Conservation (phyloP, 2,797 vertebrate genomes). For the Jordanella pulchra region DNA sequence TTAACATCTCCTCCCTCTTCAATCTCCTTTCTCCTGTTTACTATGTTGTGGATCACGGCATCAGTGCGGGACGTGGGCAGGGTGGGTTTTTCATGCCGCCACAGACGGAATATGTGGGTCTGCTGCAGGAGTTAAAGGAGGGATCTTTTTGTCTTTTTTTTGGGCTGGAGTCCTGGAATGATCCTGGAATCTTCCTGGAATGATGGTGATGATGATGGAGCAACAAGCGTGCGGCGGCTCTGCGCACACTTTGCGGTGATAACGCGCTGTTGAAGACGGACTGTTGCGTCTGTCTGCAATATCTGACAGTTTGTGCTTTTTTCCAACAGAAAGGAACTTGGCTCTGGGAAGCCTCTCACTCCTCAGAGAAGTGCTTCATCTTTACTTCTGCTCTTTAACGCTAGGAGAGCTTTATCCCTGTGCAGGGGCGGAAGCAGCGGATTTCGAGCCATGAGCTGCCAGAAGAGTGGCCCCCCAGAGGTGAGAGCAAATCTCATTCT, state of each 20-base stretch:
- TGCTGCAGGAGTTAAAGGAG: conserved; percentile 27
- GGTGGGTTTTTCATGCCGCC: conserved; percentile 32
- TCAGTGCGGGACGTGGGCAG: conserved; percentile 43
- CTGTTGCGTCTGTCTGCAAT: conserved; percentile 29
- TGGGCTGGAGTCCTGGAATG: background rate
- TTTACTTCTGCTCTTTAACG: conserved; percentile 18
- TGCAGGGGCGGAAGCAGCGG: conserved; percentile 1
- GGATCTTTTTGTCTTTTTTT: background rate
- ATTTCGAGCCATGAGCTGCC: conserved; percentile 54
- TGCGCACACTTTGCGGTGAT: conserved; percentile 57
- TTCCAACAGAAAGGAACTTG: conserved; percentile 38
- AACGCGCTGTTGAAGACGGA: conserved; percentile 39
- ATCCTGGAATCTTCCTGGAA: conserved; percentile 30
- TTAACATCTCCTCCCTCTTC: background rate
- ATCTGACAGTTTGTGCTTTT: conserved; percentile 18
- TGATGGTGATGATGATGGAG: conserved; percentile 37
- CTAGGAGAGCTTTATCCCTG: background rate
- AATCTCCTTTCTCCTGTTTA: background rate
- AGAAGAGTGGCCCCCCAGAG: background rate
- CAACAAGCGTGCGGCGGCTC: conserved; percentile 73
- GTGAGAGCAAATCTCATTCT: conserved; percentile 41
- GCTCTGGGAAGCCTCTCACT: conserved; percentile 44
- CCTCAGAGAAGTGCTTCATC: conserved; percentile 55
- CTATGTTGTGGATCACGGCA: conserved; percentile 41
- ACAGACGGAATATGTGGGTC: conserved; percentile 47